Evolutionary conservation across 2,888 invertebrate species (phyloP).

Genomic region (Phlogophora meticulosa): DNA sequence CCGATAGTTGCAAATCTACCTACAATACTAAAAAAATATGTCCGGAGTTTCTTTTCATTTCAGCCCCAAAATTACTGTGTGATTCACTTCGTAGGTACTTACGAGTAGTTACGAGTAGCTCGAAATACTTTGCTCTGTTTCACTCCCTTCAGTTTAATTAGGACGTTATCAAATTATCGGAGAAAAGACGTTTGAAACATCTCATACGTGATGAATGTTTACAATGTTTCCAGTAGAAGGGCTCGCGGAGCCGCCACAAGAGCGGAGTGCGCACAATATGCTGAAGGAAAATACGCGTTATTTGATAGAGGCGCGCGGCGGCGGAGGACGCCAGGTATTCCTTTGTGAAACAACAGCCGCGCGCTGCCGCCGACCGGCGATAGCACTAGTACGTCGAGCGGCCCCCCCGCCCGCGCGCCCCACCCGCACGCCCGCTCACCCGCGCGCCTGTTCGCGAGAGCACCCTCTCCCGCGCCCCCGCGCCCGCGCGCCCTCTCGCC

Average conservation of each 20-base stretch:
- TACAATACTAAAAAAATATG: too few relatives aligned
- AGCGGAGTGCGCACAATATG: conserved; percentile 7
- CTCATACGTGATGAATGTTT: conserved; percentile 35
- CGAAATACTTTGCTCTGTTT: background rate
- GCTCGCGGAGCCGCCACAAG: conserved; percentile 26
- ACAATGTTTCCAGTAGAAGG: conserved; percentile 44
- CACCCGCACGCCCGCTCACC: too few relatives aligned
- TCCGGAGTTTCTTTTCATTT: background rate
- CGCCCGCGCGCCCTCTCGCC: too few relatives aligned
- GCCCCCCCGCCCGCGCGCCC: too few relatives aligned
- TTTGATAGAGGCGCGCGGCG: conserved; percentile 19
- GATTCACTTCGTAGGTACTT: background rate
- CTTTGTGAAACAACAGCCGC: conserved; percentile 32
- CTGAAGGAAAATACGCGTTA: conserved; percentile 28
- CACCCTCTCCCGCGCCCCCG: too few relatives aligned
- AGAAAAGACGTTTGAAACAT: conserved; percentile 26
- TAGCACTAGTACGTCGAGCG: conserved; percentile 1
- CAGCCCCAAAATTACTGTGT: background rate
- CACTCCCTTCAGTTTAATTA: conserved; percentile 19
- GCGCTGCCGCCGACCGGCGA: background rate
- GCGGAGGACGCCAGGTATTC: conserved; percentile 22
- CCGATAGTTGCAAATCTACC: too few relatives aligned
- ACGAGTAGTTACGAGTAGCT: too few relatives aligned
- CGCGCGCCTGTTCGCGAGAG: too few relatives aligned
- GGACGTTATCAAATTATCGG: conserved; percentile 10